These are phyloP conservation scores for Gymnarchus niloticus DNA, from an alignment of 2,113 vertebrate species.

Conservation along the genomic window DNA sequence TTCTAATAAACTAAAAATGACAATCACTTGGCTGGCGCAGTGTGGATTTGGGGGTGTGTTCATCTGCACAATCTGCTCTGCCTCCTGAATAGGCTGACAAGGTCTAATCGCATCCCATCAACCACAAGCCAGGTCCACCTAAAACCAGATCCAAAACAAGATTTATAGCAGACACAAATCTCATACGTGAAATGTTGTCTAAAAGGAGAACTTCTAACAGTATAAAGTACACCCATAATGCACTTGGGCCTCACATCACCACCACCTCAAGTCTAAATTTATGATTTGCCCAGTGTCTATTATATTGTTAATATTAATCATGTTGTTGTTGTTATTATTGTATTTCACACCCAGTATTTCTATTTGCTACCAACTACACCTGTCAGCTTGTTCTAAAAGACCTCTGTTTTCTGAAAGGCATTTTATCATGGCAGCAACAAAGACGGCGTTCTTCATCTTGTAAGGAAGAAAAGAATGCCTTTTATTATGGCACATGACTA, in stretches of 20 bases:
- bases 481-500: background rate
- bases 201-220: background rate
- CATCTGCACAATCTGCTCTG: background rate
- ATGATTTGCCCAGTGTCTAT: no score
- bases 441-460: background rate
- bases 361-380: background rate
- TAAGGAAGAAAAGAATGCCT: background rate
- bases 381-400: background rate
- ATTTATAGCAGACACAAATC: background rate
- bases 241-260: background rate
- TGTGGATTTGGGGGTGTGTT: background rate
- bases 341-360: background rate
- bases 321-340: no score
- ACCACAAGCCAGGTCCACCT: background rate
- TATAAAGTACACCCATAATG: background rate
- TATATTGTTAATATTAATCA: no score
- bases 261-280: background rate
- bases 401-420: background rate
- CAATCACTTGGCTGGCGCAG: background rate
- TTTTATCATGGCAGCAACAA: background rate
- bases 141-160: background rate
- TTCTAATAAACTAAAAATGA: background rate
- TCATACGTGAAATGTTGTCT: background rate
- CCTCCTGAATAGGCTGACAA: background rate
- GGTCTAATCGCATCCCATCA: background rate